Evolutionary conservation across 2,888 invertebrate genomes (phyloP).

Genomic region (Ectobius pallidus): DNA sequence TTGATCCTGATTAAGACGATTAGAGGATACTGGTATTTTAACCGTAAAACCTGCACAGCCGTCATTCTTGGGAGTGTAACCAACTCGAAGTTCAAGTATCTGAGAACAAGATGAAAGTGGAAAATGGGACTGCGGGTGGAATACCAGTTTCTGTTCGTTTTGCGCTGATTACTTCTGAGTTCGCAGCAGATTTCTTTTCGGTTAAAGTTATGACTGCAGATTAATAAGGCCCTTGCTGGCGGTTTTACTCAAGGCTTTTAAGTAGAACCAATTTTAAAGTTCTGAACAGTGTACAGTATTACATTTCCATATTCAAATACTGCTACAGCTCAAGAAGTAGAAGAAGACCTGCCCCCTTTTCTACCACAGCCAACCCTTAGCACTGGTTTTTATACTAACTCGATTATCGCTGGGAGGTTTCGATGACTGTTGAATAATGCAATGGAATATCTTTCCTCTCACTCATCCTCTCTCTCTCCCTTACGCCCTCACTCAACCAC

Average conservation of each 20-base stretch:
- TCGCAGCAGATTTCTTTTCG: background rate
- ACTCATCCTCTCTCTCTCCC: too few relatives aligned
- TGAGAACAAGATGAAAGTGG: background rate
- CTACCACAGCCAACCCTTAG: too few relatives aligned
- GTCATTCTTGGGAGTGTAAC: too few relatives aligned
- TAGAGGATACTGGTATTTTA: too few relatives aligned
- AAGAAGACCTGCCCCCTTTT: too few relatives aligned
- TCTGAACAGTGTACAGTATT: constrained; percentile 11
- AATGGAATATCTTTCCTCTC: constrained; percentile 14
- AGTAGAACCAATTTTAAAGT: constrained; percentile 28
- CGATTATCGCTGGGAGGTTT: constrained; percentile 23
- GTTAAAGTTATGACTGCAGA: constrained; percentile 12
- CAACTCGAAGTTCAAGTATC: too few relatives aligned
- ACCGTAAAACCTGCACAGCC: too few relatives aligned
- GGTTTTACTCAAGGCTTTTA: background rate
- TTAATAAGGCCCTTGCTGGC: constrained; percentile 6
- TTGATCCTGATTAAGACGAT: too few relatives aligned
- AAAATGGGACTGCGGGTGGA: background rate
- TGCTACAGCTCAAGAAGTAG: background rate
- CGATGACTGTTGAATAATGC: constrained; percentile 30
- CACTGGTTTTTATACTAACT: constrained; percentile 19
- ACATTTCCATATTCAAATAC: constrained; percentile 27
- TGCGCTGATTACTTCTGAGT: constrained; percentile 13
- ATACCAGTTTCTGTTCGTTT: background rate
- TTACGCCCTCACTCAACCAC: too few relatives aligned